These are phyloP conservation scores for Zaprionus gabonicus DNA, from an alignment of 1,140 invertebrate genomes.

Conservation along the genomic window DNA sequence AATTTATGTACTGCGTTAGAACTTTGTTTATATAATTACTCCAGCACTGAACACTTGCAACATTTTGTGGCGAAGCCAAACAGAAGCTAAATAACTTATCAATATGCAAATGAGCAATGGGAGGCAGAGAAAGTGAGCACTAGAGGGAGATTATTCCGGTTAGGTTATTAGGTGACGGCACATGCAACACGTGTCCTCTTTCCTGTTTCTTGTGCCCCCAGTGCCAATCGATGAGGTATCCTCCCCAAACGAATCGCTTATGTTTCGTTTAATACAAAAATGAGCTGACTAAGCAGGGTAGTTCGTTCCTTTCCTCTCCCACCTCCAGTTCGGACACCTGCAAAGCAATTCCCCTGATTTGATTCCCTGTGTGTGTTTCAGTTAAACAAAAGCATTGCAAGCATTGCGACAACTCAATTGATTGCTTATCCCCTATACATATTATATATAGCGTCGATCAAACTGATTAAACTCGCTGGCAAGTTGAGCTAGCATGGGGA, in stretches of 20 bases:
- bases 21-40: not conserved
- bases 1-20: conserved; percentile 43
- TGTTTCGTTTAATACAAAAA: conserved; percentile 28
- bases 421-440: not conserved
- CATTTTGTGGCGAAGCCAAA: conserved; percentile 11
- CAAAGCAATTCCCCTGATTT: not conserved
- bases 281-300: conserved; percentile 12
- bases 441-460: not conserved
- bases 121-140: not conserved
- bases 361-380: not conserved
- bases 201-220: not conserved
- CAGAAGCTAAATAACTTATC: not conserved
- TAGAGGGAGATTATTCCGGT: not conserved
- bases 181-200: conserved; percentile 59
- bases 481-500: not conserved
- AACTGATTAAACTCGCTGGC: not conserved
- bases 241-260: conserved; percentile 7
- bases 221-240: conserved; percentile 46
- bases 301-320: not conserved
- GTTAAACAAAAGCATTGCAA: not conserved
- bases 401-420: not conserved
- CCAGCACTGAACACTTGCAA: not conserved
- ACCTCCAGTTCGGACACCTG: not conserved
- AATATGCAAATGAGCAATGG: not conserved
- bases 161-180: conserved; percentile 1